Evolutionary conservation across 2,797 vertebrate species (phyloP).

Genomic region (Muscicapa comitata): DNA sequence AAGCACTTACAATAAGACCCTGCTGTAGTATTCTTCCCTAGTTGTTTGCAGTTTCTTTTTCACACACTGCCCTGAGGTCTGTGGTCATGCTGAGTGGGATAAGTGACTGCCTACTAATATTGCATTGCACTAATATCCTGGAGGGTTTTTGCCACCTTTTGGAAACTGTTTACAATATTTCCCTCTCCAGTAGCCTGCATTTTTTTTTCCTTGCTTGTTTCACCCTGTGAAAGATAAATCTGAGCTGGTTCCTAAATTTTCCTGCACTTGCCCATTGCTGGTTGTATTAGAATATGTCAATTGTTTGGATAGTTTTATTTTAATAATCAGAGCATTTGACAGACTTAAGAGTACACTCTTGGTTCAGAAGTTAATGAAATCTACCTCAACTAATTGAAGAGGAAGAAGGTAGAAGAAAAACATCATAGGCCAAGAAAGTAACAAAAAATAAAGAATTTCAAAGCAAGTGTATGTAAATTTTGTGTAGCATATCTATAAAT

Average conservation of each 20-base stretch:
- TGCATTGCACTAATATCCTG: background rate
- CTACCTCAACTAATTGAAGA: background rate
- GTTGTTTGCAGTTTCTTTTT: background rate
- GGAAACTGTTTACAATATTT: background rate
- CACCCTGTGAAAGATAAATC: background rate
- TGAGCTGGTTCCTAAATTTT: background rate
- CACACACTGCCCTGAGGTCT: background rate
- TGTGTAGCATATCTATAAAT: background rate
- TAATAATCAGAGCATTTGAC: background rate
- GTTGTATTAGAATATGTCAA: background rate
- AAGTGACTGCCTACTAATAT: background rate
- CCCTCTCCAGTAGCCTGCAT: background rate
- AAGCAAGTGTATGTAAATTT: background rate
- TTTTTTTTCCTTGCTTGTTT: background rate
- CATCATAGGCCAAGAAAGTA: background rate
- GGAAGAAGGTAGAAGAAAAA: background rate
- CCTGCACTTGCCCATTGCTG: accelerated
- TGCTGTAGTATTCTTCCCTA: background rate
- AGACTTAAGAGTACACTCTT: background rate
- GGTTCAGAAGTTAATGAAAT: background rate
- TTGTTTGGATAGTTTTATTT: background rate
- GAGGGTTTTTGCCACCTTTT: background rate
- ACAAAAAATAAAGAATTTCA: background rate
- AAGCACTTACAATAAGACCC: background rate
- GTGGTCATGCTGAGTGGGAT: background rate